These are phyloP conservation scores for Onthophagus taurus DNA, from an alignment of 1,140 invertebrate genomes.

Conservation along the genomic window DNA sequence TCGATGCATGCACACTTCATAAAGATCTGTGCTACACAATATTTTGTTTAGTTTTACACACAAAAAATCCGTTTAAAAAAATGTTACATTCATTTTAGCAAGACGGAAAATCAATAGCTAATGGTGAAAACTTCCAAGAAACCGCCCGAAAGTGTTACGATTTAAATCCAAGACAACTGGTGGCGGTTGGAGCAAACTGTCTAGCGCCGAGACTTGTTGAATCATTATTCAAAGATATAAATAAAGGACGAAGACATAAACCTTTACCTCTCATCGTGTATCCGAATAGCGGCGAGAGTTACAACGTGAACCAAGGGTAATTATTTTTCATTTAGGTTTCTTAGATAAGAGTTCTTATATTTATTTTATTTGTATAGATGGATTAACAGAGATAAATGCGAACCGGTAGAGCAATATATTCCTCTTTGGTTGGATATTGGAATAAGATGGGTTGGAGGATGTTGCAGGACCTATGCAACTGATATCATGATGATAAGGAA, in stretches of 20 bases:
- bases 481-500: constrained; percentile 48
- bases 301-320: constrained; percentile 50
- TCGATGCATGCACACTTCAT: no score
- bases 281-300: constrained; percentile 68
- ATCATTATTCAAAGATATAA: constrained; percentile 48
- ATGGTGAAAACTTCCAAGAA: constrained; percentile 63
- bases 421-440: constrained; percentile 53
- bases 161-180: constrained; percentile 52
- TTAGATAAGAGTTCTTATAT: no score
- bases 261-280: constrained; percentile 61
- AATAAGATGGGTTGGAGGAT: constrained; percentile 57
- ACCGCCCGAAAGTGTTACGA: constrained; percentile 50
- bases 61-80: no score
- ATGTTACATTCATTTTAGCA: constrained; percentile 31
- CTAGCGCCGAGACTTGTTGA: constrained; percentile 51
- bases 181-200: constrained; percentile 83
- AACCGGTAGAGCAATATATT: constrained; percentile 47
- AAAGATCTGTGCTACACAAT: no score
- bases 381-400: constrained; percentile 48
- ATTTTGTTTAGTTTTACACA: no score
- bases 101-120: constrained; percentile 55
- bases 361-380: constrained; percentile 41
- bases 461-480: constrained; percentile 55
- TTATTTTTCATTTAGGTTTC: no score
- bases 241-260: constrained; percentile 39